Percentiles rank a stretch among this genome's conserved stretches.
Evolutionary conservation across 2,797 vertebrate genomes (phyloP).

Genomic region (Pachyuromys duprasi): DNA sequence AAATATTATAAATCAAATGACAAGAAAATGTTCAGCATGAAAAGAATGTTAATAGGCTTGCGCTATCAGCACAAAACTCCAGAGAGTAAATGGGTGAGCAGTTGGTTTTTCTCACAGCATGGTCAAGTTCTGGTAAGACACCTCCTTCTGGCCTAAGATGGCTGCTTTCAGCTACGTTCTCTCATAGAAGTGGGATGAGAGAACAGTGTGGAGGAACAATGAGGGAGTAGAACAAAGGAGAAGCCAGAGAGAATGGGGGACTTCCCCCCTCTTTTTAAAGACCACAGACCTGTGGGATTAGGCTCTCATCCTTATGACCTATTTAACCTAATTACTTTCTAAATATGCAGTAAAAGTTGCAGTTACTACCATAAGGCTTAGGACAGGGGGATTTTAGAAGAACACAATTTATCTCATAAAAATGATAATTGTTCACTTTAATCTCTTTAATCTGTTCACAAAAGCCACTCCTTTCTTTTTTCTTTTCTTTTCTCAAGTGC

Average conservation of each 20-base stretch:
- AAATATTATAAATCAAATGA: slow-evolving; percentile 1
- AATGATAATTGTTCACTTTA: not conserved
- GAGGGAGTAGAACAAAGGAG: too few species aligned
- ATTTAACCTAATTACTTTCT: not conserved
- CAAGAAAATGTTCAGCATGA: not conserved
- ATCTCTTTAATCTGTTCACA: not conserved
- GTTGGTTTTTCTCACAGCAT: not conserved
- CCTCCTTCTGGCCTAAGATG: not conserved
- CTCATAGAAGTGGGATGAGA: not conserved
- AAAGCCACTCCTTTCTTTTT: not conserved
- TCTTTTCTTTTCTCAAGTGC: not conserved
- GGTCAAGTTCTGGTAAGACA: not conserved
- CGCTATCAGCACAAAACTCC: not conserved
- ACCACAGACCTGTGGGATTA: not conserved
- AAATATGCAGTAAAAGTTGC: not conserved
- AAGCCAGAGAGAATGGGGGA: too few species aligned
- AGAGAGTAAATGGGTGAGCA: not conserved
- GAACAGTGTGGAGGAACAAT: too few species aligned
- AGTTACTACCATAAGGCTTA: not conserved
- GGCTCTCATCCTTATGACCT: not conserved
- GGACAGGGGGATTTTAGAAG: not conserved
- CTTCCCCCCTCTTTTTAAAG: not conserved
- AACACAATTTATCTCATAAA: not conserved
- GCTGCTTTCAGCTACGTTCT: not conserved
- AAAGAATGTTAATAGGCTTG: not conserved